Conservation (phyloP, 2,888 invertebrate genomes). For the Lymantria monacha region DNA sequence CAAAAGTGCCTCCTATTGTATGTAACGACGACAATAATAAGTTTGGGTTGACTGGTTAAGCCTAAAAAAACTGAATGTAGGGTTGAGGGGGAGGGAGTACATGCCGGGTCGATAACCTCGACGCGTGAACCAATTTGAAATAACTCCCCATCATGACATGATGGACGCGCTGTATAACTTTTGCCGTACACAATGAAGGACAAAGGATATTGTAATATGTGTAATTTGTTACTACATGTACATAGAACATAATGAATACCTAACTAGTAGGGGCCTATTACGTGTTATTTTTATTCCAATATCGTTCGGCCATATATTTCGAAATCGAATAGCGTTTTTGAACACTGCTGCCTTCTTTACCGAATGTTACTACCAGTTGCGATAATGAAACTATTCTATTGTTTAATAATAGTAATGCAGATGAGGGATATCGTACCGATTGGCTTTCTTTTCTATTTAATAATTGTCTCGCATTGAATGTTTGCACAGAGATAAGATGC, state of each 20-base stretch:
- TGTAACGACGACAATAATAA: conserved; percentile 56
- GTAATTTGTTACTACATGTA: conserved; percentile 18
- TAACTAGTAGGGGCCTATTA: conserved; percentile 7
- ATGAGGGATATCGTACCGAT: conserved; percentile 7
- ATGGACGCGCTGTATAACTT: conserved; percentile 37
- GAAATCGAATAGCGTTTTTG: not conserved
- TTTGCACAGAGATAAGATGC: conserved; percentile 51
- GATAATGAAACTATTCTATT: not conserved
- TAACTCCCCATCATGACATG: conserved; percentile 50
- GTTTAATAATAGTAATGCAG: conserved; percentile 1
- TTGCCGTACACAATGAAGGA: conserved; percentile 32
- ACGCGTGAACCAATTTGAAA: conserved; percentile 67
- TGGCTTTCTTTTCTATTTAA: conserved; percentile 22
- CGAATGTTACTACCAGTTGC: not conserved
- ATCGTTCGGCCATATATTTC: not conserved
- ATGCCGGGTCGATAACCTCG: conserved; percentile 64
- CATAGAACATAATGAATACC: conserved; percentile 9
- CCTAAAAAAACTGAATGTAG: conserved; percentile 50
- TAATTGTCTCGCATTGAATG: conserved; percentile 44
- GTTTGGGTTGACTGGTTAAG: conserved; percentile 63
- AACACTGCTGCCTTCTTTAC: too few relatives aligned
- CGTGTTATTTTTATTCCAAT: conserved; percentile 5
- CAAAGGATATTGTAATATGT: conserved; percentile 33
- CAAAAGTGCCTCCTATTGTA: conserved; percentile 62
- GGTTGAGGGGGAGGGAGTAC: conserved; percentile 54